Evolutionary conservation across 1,140 invertebrate species (phyloP), one percentile per base, ranked within the genome.

Genomic region (Ylistrum balloti): DNA sequence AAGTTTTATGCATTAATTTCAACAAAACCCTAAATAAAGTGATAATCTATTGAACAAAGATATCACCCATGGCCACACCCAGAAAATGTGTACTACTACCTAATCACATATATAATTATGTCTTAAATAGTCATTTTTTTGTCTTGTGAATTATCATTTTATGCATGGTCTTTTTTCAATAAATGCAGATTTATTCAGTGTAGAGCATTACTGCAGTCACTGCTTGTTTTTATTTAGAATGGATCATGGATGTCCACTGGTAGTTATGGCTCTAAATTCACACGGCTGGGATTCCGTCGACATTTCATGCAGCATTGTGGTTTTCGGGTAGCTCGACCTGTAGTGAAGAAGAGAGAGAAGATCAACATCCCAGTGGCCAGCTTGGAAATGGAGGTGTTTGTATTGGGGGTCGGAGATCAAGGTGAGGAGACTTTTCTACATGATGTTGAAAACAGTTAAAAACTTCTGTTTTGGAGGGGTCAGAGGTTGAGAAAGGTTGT

Each of bases 221-320:
- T 32, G 33, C 87, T 86, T 13, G 13, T 91, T n/a, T 86, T 33
- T 94, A 35, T 91, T 20, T 87, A 96, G 96, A 95, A 95, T n/a
- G 96, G 96, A 38, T 95, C 95, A 5, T 96, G 96, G 96, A 94
- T 95, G 15, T 95, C 95, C 1, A 96, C 94, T 41, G 96, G 95
- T 0, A 93, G 94, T 90, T 94, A 95, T 88, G 95, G 94, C 11
- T 96, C 95, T 22, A 91, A 94, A 17, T 96, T 96, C 93, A 94
- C 94, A 13, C 89, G 96, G 13, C 95, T 91, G 91, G 94, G 93
- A 32, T 96, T 96, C 94, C 91, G 96, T 38, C 89, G 95, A 87
- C 96, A 96, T 92, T 96, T 96, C 90, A 94, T 96, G 85, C 96
- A 96, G 88, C 95, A 96, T 91, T 91, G 92, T 87, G 96, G 96